Base-by-base conservation (phyloP, 2,797 vertebrate genomes). In the Sebastes aleutianus region DNA sequence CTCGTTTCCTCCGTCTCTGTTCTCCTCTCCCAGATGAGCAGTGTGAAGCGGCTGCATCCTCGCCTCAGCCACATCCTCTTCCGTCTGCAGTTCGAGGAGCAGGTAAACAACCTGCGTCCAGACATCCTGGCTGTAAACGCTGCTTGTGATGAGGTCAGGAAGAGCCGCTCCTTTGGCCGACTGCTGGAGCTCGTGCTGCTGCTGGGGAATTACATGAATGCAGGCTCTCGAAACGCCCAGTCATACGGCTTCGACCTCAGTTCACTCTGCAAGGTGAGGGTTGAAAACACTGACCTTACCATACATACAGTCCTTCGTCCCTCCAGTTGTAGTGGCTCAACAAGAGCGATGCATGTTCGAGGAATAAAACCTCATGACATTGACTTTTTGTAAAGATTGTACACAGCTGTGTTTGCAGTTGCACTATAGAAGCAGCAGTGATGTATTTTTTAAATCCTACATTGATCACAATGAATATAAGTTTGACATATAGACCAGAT, bases 141-240 rank as follows among this genome's bases (percentile, higher is more conserved):
- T 26, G 97, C 98, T 76, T 99, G 98, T 29, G 97, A 98, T 76
- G 97, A 99, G 95, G 96, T 98, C 95, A 97, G 95, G 93, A 97
- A 96, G 93, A 99, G 98, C 92, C 95, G 91, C 76, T 93, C 96
- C 92, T 99, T 99, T 85, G 95, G 97, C 89, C 96, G 93, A 86
- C 90, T 99, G 79, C 95, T 99, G 95, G 98, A 99, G 94, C 96
- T 99, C 74, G 97, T 99, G 63, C 90, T 99, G 90, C 95, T 99
- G 84, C 95, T 98, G 93, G 98, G 98, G 80, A 99, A 99, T 95
- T 99, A 97, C 95, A 97, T 99, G 98, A 99, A 99, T 54, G 95
- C 98, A 0, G 98, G 98, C 86, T 99, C 98, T 83, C 95, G 98
- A 85, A 99, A 99, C 79, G 98, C 97, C 64, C 97, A 97, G 91